Conservation (phyloP, 2,113 vertebrate species). For the Spizaetus ornatus region DNA sequence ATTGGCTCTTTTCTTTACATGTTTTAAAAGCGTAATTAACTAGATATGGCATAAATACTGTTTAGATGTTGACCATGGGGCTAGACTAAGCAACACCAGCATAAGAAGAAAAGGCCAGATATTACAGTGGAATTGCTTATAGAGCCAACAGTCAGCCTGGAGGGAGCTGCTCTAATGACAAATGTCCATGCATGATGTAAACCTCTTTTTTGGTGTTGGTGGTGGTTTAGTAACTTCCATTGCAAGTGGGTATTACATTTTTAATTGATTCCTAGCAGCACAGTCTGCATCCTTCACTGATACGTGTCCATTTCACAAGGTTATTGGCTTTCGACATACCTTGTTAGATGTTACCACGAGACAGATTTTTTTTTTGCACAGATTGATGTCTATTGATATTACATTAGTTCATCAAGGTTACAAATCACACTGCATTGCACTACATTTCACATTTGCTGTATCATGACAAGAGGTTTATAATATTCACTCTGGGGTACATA, state of each 20-base stretch:
- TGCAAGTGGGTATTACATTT: slow-evolving; percentile 36
- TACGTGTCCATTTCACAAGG: slow-evolving; percentile 43
- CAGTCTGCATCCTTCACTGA: slow-evolving; percentile 44
- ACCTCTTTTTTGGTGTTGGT: not conserved
- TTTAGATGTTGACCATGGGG: not conserved
- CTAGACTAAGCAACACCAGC: not conserved
- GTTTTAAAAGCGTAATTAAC: not conserved
- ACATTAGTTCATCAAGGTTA: slow-evolving; percentile 60
- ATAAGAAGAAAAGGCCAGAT: not conserved
- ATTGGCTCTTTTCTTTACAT: not conserved
- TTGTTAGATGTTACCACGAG: slow-evolving; percentile 28
- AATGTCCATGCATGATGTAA: not conserved
- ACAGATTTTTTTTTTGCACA: slow-evolving; percentile 18
- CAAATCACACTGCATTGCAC: slow-evolving; percentile 21
- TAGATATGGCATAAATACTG: not conserved
- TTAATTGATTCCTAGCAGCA: slow-evolving; percentile 59
- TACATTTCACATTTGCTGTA: slow-evolving; percentile 46
- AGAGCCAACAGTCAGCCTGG: not conserved
- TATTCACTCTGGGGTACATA: slow-evolving; percentile 48
- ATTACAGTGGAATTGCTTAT: not conserved
- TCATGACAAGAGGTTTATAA: slow-evolving; percentile 38
- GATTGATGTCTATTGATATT: slow-evolving; percentile 63
- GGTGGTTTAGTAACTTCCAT: slow-evolving; percentile 14
- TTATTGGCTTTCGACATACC: slow-evolving; percentile 32
- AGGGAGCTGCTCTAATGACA: not conserved